Percentiles rank a stretch among this genome's conserved stretches.
Evolutionary conservation across 2,797 vertebrate genomes (phyloP).

Genomic region (Melanotaenia maccullochi): DNA sequence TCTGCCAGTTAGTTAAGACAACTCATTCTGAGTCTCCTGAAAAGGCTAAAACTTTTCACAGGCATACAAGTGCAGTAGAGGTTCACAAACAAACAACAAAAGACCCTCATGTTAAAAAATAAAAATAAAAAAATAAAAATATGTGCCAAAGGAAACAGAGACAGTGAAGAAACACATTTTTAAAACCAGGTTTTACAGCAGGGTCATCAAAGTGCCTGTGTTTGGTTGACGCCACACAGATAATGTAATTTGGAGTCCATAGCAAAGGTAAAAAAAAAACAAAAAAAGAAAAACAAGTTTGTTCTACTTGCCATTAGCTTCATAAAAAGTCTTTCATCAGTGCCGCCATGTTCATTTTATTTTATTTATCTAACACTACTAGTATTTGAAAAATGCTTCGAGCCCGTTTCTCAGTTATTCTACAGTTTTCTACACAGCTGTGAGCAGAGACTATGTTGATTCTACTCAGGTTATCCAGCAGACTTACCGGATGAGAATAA

Average conservation of each 20-base stretch:
- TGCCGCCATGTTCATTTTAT: constrained; percentile 38
- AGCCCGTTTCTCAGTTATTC: constrained; percentile 47
- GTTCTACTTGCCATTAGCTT: constrained; percentile 36
- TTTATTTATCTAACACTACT: constrained; percentile 52
- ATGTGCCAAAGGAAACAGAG: constrained; percentile 29
- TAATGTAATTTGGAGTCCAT: constrained; percentile 22
- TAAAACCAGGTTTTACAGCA: constrained; percentile 47
- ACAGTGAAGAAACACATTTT: constrained; percentile 29
- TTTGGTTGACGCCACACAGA: constrained; percentile 15
- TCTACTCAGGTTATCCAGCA: constrained; percentile 21
- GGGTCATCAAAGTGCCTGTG: constrained; percentile 30
- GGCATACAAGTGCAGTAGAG: constrained; percentile 48
- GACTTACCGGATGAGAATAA: constrained; percentile 19
- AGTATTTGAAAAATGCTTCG: constrained; percentile 47
- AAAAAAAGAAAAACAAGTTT: constrained; percentile 32
- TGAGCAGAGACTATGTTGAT: constrained; percentile 33
- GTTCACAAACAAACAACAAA: constrained; percentile 28
- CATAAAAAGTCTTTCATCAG: constrained; percentile 53
- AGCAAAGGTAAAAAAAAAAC: constrained; percentile 31
- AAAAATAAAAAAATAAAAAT: constrained; percentile 36
- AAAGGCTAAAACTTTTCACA: constrained; percentile 41
- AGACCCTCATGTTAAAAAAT: constrained; percentile 10
- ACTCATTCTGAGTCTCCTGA: constrained; percentile 10
- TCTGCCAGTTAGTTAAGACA: not conserved
- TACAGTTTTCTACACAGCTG: constrained; percentile 35